Base-by-base conservation (phyloP, 2,888 invertebrate species). In the Venusia cambrica region DNA sequence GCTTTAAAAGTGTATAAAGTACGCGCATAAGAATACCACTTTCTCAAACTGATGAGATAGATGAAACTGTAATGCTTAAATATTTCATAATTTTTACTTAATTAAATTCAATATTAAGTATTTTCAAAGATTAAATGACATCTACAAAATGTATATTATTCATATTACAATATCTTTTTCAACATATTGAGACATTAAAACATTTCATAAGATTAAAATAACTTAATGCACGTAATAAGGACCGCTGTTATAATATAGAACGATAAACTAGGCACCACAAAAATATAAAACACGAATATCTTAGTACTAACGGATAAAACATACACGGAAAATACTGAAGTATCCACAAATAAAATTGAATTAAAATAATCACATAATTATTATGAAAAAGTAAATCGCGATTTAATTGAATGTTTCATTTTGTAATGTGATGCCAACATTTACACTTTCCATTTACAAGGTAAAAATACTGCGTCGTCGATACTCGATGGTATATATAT, bases 1-100 rank as follows among this genome's bases (percentile, higher is more conserved):
- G 62, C 63, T 73, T 74, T 77, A 76, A 65, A 83, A 83, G 79
- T 76, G 76, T 84, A 83, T 71, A 84, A 79, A 85, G 78, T 73
- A 68, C 81, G 78, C 74, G 68, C 76, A 57, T 63, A 60, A n/a
- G 50, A 70, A 72, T 65, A 65, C 45, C 66, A 72, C 72, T 73
- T 76, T 60, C 60, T 53, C 79, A 74, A 67, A 65, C 67, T 60
- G 64, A 62, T 38, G 34, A 34, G 25, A 12, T 59, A 54, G 56
- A 51, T 58, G 60, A 57, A 48, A 55, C 55, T 54, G 45, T 54
- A 51, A 54, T 58, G 55, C 50, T 54, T 60, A 60, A 66, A 58
- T 59, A 56, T 64, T 59, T 54, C 49, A 51, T 62, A n/a, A n/a
- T 62, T 59, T 55, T 52, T 57, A 48, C 55, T 59, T 51, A 58